A percentile compares a stretch with the other conserved stretches of the same genome.
Conservation (phyloP, 2,113 vertebrate genomes). For the Aptenodytes patagonicus region DNA sequence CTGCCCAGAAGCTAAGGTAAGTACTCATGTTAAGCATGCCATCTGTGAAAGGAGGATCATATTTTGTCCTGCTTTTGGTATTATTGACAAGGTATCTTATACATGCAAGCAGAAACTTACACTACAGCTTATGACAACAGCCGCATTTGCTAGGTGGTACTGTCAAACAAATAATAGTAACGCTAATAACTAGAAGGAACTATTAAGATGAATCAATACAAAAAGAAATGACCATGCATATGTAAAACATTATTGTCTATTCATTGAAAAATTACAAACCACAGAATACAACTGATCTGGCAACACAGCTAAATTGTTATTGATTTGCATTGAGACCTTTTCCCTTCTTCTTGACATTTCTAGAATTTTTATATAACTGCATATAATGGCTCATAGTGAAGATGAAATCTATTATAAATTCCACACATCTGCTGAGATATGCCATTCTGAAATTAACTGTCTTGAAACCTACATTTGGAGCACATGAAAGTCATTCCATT, state of each 20-base stretch:
- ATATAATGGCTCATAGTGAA: conserved; percentile 26
- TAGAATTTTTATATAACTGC: conserved; percentile 51
- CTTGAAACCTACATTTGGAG: conserved; percentile 27
- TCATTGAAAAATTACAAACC: conserved; percentile 68
- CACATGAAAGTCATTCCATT: conserved; percentile 22
- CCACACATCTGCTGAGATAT: conserved; percentile 40
- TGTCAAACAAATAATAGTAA: conserved; percentile 4
- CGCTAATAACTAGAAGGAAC: not conserved
- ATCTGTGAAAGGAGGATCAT: not conserved
- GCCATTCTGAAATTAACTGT: conserved; percentile 65
- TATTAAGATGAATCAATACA: conserved; percentile 52
- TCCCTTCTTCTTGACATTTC: conserved; percentile 12
- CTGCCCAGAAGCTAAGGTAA: not conserved
- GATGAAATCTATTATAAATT: conserved; percentile 38
- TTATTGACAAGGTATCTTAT: not conserved
- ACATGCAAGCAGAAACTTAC: not conserved
- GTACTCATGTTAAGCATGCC: accelerated
- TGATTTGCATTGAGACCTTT: conserved; percentile 64
- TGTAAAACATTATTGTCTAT: conserved; percentile 52
- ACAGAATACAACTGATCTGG: conserved; percentile 43
- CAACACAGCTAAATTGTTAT: conserved; percentile 69
- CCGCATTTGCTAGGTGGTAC: not conserved
- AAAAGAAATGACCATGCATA: conserved; percentile 24
- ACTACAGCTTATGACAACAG: not conserved
- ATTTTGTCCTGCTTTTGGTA: not conserved